Evolutionary conservation across 2,113 vertebrate species (phyloP).

Genomic region (Pholis gunnellus): DNA sequence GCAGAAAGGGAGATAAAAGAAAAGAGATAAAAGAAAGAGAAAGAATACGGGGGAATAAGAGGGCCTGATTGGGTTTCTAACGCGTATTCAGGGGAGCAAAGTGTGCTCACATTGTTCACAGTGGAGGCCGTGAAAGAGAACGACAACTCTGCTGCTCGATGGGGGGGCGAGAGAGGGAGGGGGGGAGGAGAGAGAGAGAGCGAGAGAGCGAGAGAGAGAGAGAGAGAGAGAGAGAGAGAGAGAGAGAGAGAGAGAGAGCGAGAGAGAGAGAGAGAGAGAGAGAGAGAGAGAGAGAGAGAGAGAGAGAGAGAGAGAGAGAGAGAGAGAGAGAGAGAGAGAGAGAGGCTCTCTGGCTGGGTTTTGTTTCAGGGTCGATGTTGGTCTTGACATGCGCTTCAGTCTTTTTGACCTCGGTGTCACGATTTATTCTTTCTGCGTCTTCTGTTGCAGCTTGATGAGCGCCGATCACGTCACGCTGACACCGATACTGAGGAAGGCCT

Average conservation of each 20-base stretch:
- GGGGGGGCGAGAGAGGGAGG: background rate
- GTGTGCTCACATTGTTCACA: constrained; percentile 79
- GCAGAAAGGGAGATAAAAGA: constrained; percentile 49
- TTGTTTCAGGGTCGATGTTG: constrained; percentile 66
- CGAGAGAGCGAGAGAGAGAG: too few relatives aligned
- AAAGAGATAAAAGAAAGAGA: constrained; percentile 53
- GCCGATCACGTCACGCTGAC: constrained; percentile 7
- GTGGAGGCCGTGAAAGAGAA: constrained; percentile 72
- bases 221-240: too few relatives aligned
- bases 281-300: constrained; percentile 34
- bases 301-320: too few relatives aligned
- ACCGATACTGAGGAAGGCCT: constrained; percentile 3
- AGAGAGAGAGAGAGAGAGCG: constrained; percentile 61
- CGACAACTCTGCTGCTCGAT: constrained; percentile 75
- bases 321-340: too few relatives aligned
- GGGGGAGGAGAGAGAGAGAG: too few relatives aligned
- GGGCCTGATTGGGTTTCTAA: constrained; percentile 82
- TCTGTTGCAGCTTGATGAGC: constrained; percentile 12
- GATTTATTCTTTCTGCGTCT: constrained; percentile 32
- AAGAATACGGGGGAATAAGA: constrained; percentile 70
- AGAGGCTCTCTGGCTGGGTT: constrained; percentile 40
- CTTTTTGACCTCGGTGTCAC: constrained; percentile 56
- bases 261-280: background rate
- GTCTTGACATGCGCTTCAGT: constrained; percentile 63
- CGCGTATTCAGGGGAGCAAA: constrained; percentile 78